phyloP scores from a whole-genome alignment of 2,797 vertebrate genomes.

The Okamejei kenojei region DNA sequence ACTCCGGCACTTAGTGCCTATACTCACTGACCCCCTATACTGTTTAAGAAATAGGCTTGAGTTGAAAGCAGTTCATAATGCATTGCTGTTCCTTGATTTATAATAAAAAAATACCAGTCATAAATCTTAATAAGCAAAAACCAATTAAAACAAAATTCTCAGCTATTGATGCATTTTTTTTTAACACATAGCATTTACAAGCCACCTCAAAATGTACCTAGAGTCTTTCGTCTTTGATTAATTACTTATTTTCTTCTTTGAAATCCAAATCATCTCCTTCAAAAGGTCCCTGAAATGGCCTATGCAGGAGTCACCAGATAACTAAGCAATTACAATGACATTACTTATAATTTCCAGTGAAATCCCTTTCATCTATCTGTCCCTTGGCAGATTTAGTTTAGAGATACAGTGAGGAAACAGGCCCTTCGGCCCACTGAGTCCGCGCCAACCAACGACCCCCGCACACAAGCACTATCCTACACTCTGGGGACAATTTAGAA shows the following conservation, averaged over 20 bases:
- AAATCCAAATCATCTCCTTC: not conserved
- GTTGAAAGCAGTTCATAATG: not conserved
- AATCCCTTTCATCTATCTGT: not conserved
- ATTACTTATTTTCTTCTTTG: constrained; percentile 7
- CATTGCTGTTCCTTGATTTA: not conserved
- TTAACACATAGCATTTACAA: not conserved
- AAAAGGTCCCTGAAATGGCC: not conserved
- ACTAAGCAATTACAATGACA: not conserved
- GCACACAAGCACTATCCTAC: too few species aligned
- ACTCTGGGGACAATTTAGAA: too few species aligned
- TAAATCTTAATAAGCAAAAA: not conserved
- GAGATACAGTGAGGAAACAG: too few species aligned
- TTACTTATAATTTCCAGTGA: not conserved
- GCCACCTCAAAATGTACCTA: not conserved
- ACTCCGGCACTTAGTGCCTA: too few species aligned
- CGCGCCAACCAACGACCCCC: too few species aligned
- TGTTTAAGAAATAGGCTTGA: not conserved
- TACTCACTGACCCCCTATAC: not conserved
- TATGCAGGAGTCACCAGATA: not conserved
- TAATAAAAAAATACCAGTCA: not conserved
- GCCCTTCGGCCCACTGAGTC: too few species aligned
- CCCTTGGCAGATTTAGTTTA: too few species aligned
- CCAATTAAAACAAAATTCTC: not conserved
- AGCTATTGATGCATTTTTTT: not conserved
- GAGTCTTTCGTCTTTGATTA: not conserved